phyloP scores from a whole-genome alignment of 2,113 vertebrate genomes.

The Bubo scandiacus region DNA sequence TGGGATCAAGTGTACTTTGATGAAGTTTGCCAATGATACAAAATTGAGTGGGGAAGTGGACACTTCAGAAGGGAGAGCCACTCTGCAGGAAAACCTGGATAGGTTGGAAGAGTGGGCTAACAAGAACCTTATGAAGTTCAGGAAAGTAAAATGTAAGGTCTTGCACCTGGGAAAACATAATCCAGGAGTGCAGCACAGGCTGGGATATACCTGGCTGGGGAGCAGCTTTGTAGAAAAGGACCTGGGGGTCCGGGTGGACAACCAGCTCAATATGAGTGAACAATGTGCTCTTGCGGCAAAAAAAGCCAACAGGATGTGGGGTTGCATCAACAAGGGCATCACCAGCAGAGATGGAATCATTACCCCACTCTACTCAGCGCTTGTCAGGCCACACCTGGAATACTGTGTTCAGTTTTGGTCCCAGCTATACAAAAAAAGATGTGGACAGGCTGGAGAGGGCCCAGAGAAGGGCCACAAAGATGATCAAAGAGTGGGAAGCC shows the following conservation, averaged over 20 bases:
- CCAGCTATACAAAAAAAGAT: neutral
- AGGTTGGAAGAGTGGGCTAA: neutral
- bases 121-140: neutral
- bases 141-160: neutral
- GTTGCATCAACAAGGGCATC: neutral
- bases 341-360: neutral
- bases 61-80: neutral
- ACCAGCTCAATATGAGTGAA: neutral
- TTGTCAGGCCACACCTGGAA: neutral
- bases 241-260: neutral
- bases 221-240: neutral
- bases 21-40: neutral
- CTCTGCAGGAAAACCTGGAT: neutral
- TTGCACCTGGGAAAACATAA: neutral
- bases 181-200: neutral
- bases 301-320: neutral
- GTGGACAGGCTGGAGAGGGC: neutral
- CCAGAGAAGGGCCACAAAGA: neutral
- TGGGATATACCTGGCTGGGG: too few species aligned
- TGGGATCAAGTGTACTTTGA: neutral
- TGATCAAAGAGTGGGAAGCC: neutral
- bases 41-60: neutral
- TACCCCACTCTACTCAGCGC: neutral
- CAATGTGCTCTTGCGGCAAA: neutral
- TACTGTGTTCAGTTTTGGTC: neutral